Conservation (phyloP, 2,797 vertebrate species). For the Siniperca undulata region DNA sequence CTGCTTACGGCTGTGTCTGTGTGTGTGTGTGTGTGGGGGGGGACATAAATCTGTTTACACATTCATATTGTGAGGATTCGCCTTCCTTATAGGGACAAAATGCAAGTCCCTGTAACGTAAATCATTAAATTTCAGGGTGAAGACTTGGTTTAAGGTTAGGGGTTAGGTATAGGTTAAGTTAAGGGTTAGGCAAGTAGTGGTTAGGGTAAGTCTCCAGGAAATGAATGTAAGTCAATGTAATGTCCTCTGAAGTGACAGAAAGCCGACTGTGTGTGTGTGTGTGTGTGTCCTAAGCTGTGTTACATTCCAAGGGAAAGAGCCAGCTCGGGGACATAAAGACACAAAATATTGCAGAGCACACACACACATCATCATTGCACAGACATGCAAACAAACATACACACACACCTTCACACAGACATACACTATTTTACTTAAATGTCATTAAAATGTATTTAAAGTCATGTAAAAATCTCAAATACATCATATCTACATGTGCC, state of each 20-base stretch:
- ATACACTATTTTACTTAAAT: neutral
- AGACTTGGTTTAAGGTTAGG: too few relatives aligned
- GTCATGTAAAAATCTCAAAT: neutral
- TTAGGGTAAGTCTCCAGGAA: too few relatives aligned
- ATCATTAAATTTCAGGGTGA: too few relatives aligned
- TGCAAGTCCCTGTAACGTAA: too few relatives aligned
- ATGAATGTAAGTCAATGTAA: too few relatives aligned
- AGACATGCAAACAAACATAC: neutral
- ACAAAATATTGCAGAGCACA: neutral
- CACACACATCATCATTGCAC: neutral
- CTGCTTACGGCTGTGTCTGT: neutral
- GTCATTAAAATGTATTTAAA: neutral
- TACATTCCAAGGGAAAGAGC: constrained; percentile 14
- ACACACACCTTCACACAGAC: neutral
- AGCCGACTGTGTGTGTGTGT: too few relatives aligned
- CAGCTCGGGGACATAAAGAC: constrained; percentile 6
- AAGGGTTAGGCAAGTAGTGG: too few relatives aligned
- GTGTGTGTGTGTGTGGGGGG: neutral
- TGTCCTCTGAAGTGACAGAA: too few relatives aligned
- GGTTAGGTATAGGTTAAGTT: too few relatives aligned
- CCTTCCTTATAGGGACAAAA: too few relatives aligned
- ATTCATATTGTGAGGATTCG: too few relatives aligned
- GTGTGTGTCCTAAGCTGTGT: neutral
- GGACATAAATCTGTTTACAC: too few relatives aligned
- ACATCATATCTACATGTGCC: neutral